These are phyloP conservation scores for Grammomys surdaster DNA, from an alignment of 2,113 vertebrate genomes.

Conservation along the genomic window DNA sequence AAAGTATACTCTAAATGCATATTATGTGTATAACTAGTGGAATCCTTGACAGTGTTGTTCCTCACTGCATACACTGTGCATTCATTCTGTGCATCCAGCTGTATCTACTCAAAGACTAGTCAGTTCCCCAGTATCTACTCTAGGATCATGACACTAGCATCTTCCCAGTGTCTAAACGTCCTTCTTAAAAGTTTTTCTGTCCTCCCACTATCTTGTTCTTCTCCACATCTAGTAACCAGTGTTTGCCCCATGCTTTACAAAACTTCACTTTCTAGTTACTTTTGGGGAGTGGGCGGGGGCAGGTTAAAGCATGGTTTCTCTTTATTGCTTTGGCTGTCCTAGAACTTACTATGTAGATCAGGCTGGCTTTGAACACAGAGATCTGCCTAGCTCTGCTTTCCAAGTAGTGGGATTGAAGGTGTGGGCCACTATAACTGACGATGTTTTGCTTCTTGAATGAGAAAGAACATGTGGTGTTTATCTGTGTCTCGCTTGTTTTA, in stretches of 20 bases:
- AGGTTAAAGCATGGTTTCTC: neutral
- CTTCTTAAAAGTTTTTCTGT: neutral
- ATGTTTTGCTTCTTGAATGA: neutral
- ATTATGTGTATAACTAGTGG: neutral
- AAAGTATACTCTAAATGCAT: neutral
- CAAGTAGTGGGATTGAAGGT: neutral
- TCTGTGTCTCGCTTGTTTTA: neutral
- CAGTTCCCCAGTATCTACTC: neutral
- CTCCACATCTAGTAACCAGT: neutral
- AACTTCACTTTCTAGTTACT: neutral
- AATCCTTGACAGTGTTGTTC: neutral
- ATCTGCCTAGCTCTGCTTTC: neutral
- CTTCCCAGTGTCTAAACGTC: neutral
- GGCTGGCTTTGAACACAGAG: neutral
- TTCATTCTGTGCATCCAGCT: neutral
- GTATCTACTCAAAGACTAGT: neutral
- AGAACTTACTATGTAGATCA: neutral
- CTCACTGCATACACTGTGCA: no score
- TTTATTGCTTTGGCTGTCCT: neutral
- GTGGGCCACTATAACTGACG: neutral
- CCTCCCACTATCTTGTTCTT: neutral
- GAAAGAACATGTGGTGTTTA: neutral
- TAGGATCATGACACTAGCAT: neutral
- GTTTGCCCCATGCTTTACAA: neutral
- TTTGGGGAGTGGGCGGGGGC: neutral